Conservation (phyloP, 2,888 invertebrate species). For the Eupithecia subumbrata region DNA sequence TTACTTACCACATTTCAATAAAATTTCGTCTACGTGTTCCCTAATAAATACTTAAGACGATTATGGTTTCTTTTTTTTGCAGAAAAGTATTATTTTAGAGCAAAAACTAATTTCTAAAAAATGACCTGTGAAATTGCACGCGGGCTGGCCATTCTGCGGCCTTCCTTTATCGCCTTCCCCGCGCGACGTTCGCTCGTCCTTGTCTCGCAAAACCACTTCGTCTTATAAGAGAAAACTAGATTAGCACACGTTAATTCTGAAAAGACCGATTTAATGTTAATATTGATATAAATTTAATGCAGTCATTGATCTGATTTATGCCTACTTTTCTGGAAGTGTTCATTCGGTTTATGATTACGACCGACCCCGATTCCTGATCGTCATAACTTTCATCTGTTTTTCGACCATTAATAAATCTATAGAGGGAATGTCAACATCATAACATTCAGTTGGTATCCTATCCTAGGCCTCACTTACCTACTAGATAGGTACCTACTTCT, state of each 20-base stretch:
- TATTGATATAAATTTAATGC: constrained; percentile 22
- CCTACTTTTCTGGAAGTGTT: constrained; percentile 64
- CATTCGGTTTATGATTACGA: constrained; percentile 62
- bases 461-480: background rate
- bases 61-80: no score
- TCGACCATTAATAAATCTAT: background rate
- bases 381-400: constrained; percentile 19
- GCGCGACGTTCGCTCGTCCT: no score
- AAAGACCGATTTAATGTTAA: constrained; percentile 2
- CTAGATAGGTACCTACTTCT: no score
- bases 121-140: no score
- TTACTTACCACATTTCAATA: no score
- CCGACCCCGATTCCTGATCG: constrained; percentile 54
- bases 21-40: no score
- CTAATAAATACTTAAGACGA: no score
- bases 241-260: background rate
- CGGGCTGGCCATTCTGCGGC: no score
- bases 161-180: no score
- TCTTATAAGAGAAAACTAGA: background rate
- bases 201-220: no score
- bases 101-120: no score
- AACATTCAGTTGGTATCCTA: background rate
- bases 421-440: background rate
- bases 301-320: constrained; percentile 29
- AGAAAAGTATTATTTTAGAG: no score